Evolutionary conservation across 2,113 vertebrate species (phyloP), one percentile per base, ranked within the genome.

Genomic region (Neogale vison): DNA sequence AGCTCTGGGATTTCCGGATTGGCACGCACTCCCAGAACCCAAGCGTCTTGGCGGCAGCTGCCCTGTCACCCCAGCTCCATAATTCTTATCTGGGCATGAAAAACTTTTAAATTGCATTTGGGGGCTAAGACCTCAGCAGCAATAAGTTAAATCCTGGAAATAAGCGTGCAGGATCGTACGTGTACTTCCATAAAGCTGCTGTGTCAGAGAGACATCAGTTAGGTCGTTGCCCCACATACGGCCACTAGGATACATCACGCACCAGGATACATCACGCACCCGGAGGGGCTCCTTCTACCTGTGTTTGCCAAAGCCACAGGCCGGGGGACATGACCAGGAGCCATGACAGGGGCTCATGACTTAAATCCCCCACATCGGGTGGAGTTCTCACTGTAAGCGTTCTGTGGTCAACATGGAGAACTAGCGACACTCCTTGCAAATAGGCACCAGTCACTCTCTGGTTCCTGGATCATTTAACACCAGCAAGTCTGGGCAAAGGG

Each of bases 71-170:
- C 13, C 45, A 88, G 69, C 39, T 89, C 55, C 79, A 92, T 97
- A 96, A 91, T 89, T 98, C 88, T 96, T 96, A 81, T 72, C 76
- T 45, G 74, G 65, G 47, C 52, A 18, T 97, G 94, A 94, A 61
- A 97, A 97, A 95, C 31, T 42, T 95, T 88, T 39, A 69, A 74
- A 79, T 61, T 84, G 59, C 17, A 45, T 90, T 82, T 77, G 42
- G 31, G 47, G 47, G 26, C 26, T 59, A 84, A 96, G 55, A 84
- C 11, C 90, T 93, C 34, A 45, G n/a, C 34, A 81, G 76, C 63
- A 88, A n/a, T 97, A 88, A 86, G 71, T 90, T 97, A 97, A 96
- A 85, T 91, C 90, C 88, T 88, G 92, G 88, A 96, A 97, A 96
- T 83, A 96, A 88, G 79, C n/a, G 0, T 97, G 93, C 45, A 93